phyloP scores from a whole-genome alignment of 2,797 vertebrate genomes.

The Malurus splendens region DNA sequence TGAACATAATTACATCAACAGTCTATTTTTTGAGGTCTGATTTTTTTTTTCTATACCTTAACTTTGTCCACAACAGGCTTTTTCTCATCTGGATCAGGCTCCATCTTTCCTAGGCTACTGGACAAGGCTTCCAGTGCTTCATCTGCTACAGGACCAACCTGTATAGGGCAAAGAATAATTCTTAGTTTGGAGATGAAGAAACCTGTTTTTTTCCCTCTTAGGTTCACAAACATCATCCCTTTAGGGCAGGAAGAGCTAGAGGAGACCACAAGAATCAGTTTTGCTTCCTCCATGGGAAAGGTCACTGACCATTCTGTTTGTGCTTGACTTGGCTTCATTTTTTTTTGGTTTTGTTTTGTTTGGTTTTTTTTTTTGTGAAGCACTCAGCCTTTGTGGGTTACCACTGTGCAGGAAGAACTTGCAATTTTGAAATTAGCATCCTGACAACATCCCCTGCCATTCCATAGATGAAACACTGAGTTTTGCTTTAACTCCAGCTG shows the following conservation, averaged over 20 bases:
- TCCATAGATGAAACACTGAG: background rate
- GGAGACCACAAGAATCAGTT: background rate
- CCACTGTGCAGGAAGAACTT: accelerated
- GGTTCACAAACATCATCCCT: background rate
- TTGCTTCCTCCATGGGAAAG: background rate
- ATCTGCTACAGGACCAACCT: conserved; percentile 7
- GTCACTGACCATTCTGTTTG: background rate
- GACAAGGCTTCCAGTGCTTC: conserved; percentile 69
- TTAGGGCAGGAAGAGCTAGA: background rate
- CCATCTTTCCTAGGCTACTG: conserved; percentile 55
- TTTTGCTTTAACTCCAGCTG: background rate
- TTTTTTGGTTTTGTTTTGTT: background rate
- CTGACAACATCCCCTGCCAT: background rate
- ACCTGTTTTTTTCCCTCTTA: background rate
- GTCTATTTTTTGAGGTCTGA: background rate
- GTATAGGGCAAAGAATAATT: background rate
- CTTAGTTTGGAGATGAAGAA: background rate
- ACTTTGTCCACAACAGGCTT: conserved; percentile 67
- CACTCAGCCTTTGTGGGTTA: background rate
- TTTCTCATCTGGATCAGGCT: conserved; percentile 53
- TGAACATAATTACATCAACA: background rate
- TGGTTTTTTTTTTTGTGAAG: background rate
- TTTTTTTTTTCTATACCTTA: conserved; percentile 60
- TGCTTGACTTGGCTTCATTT: background rate
- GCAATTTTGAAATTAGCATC: background rate